Evolutionary conservation across 2,888 invertebrate species (phyloP).

Genomic region (Coelinius sp.): DNA sequence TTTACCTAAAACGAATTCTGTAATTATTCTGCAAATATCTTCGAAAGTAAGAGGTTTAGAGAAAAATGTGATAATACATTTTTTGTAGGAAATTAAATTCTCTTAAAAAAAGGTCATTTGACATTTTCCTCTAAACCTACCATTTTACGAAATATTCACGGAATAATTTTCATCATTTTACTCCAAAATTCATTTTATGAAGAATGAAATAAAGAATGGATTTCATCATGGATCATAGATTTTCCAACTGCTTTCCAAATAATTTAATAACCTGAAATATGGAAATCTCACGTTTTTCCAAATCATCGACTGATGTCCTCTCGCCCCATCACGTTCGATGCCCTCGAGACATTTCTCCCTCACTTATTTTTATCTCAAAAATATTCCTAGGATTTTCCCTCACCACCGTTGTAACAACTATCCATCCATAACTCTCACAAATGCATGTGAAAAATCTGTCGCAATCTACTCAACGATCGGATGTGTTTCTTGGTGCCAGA

Average conservation of each 20-base stretch:
- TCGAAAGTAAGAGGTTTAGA: too few species aligned
- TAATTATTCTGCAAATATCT: too few species aligned
- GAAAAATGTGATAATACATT: too few species aligned
- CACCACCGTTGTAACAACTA: background rate
- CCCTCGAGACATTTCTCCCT: background rate
- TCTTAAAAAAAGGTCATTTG: too few species aligned
- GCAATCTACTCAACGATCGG: conserved; percentile 36
- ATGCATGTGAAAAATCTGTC: conserved; percentile 23
- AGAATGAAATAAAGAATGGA: too few species aligned
- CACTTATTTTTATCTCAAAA: background rate
- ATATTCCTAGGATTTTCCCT: background rate
- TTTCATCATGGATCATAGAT: background rate
- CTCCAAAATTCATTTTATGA: too few species aligned
- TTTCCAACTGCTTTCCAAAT: background rate
- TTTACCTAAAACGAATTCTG: too few species aligned
- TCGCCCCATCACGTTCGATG: background rate
- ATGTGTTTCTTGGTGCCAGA: conserved; percentile 30
- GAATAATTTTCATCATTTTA: too few species aligned
- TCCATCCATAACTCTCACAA: background rate
- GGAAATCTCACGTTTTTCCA: background rate
- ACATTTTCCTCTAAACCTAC: too few species aligned
- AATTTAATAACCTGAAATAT: background rate
- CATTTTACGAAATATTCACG: too few species aligned
- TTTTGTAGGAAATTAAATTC: too few species aligned
- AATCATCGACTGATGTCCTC: background rate